Evolutionary conservation across 2,113 vertebrate species (phyloP).

Genomic region (Raja brachyura): DNA sequence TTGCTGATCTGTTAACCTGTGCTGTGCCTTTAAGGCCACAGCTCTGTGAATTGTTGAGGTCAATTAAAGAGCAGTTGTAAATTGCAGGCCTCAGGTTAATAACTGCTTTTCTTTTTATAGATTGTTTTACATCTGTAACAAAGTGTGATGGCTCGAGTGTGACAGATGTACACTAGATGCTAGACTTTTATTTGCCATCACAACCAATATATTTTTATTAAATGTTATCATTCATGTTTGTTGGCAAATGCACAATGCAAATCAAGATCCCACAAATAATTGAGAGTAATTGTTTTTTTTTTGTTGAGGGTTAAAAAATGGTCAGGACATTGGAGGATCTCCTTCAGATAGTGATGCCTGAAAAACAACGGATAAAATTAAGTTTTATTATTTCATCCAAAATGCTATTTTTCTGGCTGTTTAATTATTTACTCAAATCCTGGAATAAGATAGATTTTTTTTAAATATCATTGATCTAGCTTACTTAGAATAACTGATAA

Average conservation of each 20-base stretch:
- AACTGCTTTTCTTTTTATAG: not conserved
- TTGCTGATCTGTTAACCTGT: not conserved
- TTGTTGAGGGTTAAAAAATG: not conserved
- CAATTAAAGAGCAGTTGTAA: slow-evolving; percentile 23
- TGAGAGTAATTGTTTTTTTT: not conserved
- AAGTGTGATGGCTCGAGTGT: not conserved
- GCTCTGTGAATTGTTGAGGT: not conserved
- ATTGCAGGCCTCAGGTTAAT: not conserved
- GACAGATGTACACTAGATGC: not conserved
- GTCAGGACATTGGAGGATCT: not conserved
- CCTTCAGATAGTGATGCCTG: not conserved
- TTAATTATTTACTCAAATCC: not conserved
- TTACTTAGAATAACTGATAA: too few species aligned
- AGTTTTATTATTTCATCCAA: not conserved
- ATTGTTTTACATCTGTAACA: slow-evolving; percentile 13
- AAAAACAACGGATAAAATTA: not conserved
- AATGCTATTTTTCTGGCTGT: not conserved
- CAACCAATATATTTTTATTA: not conserved
- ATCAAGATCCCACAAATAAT: not conserved
- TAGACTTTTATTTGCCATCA: not conserved
- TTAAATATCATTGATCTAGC: too few species aligned
- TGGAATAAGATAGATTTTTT: not conserved
- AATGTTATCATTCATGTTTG: not conserved
- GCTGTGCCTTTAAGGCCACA: not conserved
- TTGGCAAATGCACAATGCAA: not conserved